Evolutionary conservation across 2,113 vertebrate genomes (phyloP).

Genomic region (Smithornis capensis): DNA sequence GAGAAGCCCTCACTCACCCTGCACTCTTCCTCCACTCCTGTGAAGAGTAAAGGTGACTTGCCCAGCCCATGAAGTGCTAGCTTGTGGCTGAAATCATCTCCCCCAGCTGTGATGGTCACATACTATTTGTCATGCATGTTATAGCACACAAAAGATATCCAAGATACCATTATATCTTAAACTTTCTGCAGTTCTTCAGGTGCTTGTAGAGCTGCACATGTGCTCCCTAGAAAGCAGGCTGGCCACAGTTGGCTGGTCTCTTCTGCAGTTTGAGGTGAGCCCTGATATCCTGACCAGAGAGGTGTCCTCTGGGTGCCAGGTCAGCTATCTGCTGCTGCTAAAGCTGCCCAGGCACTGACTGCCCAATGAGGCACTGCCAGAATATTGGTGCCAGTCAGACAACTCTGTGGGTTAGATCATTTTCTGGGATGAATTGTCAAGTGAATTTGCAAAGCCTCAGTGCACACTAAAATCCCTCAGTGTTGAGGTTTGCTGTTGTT

Average conservation of each 20-base stretch:
- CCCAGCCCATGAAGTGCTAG: neutral
- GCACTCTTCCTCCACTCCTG: fast-evolving
- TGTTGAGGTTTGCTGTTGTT: neutral
- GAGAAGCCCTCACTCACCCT: neutral
- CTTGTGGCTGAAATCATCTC: neutral
- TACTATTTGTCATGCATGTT: fast-evolving
- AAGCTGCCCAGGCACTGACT: neutral
- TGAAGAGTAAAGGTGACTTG: neutral
- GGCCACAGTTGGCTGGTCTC: neutral
- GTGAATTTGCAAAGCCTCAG: neutral
- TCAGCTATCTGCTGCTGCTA: neutral
- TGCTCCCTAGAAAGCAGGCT: neutral
- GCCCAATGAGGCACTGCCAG: fast-evolving
- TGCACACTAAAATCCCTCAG: fast-evolving
- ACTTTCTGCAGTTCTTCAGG: neutral
- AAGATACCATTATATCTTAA: neutral
- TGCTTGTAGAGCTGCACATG: neutral
- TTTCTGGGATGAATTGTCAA: neutral
- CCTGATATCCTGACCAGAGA: neutral
- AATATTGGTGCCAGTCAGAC: neutral
- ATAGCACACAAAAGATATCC: neutral
- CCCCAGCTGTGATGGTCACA: neutral
- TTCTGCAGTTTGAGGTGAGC: neutral
- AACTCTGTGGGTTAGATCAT: neutral
- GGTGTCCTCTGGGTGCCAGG: neutral